Evolutionary conservation across 2,888 invertebrate genomes (phyloP).

Genomic region (Amitus sp.): DNA sequence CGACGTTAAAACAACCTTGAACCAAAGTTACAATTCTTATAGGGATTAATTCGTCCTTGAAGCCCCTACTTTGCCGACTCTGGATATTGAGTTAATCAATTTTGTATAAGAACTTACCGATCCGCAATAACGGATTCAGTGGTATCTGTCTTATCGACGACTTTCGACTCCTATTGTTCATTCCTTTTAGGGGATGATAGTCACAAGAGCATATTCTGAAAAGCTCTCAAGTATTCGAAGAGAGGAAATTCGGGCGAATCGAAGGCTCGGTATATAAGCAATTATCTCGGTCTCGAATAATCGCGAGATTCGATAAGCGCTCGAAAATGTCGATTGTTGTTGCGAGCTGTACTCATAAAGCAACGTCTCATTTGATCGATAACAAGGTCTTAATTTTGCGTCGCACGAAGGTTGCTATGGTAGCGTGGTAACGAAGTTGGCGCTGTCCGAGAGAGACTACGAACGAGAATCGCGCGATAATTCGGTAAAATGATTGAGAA

Average conservation of each 20-base stretch:
- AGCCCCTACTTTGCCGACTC: slow-evolving; percentile 35
- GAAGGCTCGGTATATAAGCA: too few relatives aligned
- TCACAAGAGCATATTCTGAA: too few relatives aligned
- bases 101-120: slow-evolving; percentile 25
- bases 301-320: too few relatives aligned
- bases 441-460: slow-evolving; percentile 21
- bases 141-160: slow-evolving; percentile 38
- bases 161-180: too few relatives aligned
- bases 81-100: slow-evolving; percentile 20
- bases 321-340: background rate
- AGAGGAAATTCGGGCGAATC: too few relatives aligned
- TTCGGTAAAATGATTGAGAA: slow-evolving; percentile 41
- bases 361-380: slow-evolving; percentile 23
- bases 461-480: slow-evolving; percentile 33
- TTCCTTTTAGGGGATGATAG: too few relatives aligned
- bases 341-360: background rate
- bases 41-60: too few relatives aligned
- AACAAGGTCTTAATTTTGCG: slow-evolving; percentile 38
- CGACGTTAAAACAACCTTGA: too few relatives aligned
- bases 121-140: slow-evolving; percentile 27
- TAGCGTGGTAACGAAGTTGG: slow-evolving; percentile 33
- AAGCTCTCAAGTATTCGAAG: too few relatives aligned
- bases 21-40: too few relatives aligned
- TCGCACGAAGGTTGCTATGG: slow-evolving; percentile 29
- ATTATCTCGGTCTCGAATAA: too few relatives aligned